Evolutionary conservation across 2,113 vertebrate genomes (phyloP), one percentile per base, ranked within the genome.

Genomic region (Ivindomyrus marchei): DNA sequence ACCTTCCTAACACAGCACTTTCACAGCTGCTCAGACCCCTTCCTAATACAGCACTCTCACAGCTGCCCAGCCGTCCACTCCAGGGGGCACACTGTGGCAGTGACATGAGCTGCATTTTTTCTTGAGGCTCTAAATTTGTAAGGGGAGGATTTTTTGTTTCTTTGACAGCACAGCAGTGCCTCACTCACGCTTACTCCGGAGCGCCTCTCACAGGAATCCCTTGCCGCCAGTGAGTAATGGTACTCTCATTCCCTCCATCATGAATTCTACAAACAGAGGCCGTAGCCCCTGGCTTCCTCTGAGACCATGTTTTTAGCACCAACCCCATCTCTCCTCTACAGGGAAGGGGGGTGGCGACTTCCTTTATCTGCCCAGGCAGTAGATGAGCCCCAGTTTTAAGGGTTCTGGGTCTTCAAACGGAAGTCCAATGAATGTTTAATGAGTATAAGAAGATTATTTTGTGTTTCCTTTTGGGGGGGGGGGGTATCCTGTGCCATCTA

Each of bases 391-490:
- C 83, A 45, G 15, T 27, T 87, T 24, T 21, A 53, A 87, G 49
- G 49, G 19, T 56, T 56, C 2, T 87, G 85, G 85, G 50, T 52
- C 85, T 53, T 87, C 27, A 87, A 36, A 87, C 27, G 31, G 47
- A 85, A 36, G 85, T 36, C n/a, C 46, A 87, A 87, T 87, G 85
- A 87, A 87, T 87, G 85, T 87, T 87, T 87, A 87, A 87, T 87
- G 85, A 52, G 15, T 36, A 11, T 87, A 46, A 85, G 31, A 19
- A 53, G 85, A 87, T 87, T 87, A 36, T 87, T 87, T 87, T 13
- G 8, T 13, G 85, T 27, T 19, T 19, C 39, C 36, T 21, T 84
- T 13, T 0, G 42, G 42, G 77, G n/a, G n/a, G 45, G 31, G 31
- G 36, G 21, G 83, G 8, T 27, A 66, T 50, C 47, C 27, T 47